phyloP scores from a whole-genome alignment of 2,888 invertebrate species.

The Hyposoter didymator region DNA sequence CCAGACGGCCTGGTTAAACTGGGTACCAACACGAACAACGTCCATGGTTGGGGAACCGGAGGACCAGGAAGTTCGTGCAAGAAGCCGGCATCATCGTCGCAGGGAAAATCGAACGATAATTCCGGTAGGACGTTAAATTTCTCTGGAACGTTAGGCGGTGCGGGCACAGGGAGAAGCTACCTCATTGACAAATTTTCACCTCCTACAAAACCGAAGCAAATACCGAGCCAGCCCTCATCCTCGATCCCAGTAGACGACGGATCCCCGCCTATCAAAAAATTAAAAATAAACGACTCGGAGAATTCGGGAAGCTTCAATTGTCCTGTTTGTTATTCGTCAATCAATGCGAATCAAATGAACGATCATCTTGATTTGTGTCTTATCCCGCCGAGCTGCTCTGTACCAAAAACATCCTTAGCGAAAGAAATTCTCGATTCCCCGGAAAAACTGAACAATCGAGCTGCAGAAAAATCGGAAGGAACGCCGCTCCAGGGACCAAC shows the following conservation, averaged over 20 bases:
- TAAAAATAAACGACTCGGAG: conserved; percentile 19
- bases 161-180: conserved; percentile 76
- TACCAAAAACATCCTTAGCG: neutral
- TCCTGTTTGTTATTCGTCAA: conserved; percentile 53
- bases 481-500: conserved; percentile 25
- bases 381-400: neutral
- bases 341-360: conserved; percentile 36
- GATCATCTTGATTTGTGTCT: conserved; percentile 63
- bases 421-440: conserved; percentile 28
- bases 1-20: conserved; percentile 74
- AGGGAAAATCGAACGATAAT: conserved; percentile 16
- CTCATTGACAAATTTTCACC: conserved; percentile 75
- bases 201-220: neutral
- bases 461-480: neutral
- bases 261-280: conserved; percentile 45
- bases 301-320: conserved; percentile 36
- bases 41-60: conserved; percentile 77
- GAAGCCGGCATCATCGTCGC: conserved; percentile 14
- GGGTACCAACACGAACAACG: conserved; percentile 76
- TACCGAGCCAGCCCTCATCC: conserved; percentile 22
- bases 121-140: conserved; percentile 34
- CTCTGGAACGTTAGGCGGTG: conserved; percentile 77
- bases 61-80: conserved; percentile 72
- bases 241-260: neutral
- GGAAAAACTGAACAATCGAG: neutral